These are phyloP conservation scores for Hyposmocoma kahamanoa DNA, from an alignment of 1,140 invertebrate species.

Conservation along the genomic window DNA sequence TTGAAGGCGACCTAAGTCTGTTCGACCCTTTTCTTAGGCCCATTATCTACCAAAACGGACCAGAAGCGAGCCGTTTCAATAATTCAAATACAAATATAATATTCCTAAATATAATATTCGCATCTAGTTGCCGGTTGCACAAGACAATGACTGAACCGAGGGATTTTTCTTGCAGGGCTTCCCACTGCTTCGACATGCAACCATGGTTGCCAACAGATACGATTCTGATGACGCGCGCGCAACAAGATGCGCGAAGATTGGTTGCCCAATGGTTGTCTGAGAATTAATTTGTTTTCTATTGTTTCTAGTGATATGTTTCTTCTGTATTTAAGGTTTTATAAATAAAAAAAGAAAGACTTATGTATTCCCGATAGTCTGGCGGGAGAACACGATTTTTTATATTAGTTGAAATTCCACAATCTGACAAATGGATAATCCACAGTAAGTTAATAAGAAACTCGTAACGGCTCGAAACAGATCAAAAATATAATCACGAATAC, in stretches of 20 bases:
- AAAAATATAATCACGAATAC: conserved; percentile 56
- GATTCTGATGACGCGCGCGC: conserved; percentile 75
- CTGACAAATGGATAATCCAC: conserved; percentile 62
- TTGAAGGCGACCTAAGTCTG: too few species aligned
- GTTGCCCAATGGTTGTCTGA: conserved; percentile 76
- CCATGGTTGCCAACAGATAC: conserved; percentile 71
- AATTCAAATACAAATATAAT: too few species aligned
- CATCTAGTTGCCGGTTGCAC: too few species aligned
- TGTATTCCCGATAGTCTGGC: conserved; percentile 36
- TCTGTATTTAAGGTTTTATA: not conserved
- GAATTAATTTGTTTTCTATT: not conserved
- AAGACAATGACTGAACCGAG: too few species aligned
- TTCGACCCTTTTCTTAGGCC: too few species aligned
- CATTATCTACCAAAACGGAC: too few species aligned
- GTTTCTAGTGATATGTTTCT: too few species aligned
- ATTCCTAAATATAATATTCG: too few species aligned
- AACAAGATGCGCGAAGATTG: conserved; percentile 70
- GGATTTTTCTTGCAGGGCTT: conserved; percentile 79
- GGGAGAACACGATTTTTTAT: conserved; percentile 50
- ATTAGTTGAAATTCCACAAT: conserved; percentile 69
- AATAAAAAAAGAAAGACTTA: conserved; percentile 32
- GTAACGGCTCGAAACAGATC: conserved; percentile 52
- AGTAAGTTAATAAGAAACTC: conserved; percentile 44
- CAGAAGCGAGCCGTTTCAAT: too few species aligned
- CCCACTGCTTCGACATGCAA: conserved; percentile 85